phyloP scores from a whole-genome alignment of 2,888 invertebrate species.

The Pristionchus arcanus region DNA sequence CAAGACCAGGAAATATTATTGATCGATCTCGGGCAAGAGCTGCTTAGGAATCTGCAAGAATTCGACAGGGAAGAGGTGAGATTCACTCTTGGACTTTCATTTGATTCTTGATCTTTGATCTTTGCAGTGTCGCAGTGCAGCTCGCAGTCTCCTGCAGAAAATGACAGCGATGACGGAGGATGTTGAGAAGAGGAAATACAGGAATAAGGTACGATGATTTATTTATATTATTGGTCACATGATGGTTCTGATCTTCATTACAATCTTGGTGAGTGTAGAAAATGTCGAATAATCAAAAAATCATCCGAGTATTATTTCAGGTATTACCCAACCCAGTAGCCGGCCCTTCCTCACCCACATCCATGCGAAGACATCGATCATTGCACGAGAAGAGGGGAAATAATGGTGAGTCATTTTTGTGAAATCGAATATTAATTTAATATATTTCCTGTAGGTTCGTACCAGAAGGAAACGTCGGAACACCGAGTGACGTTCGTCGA shows the following conservation, averaged over 20 bases:
- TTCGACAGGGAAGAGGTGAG: slow-evolving; percentile 18
- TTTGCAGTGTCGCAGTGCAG: slow-evolving; percentile 26
- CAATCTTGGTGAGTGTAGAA: no score
- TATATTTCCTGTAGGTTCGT: neutral
- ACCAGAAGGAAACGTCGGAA: slow-evolving; percentile 38
- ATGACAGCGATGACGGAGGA: slow-evolving; percentile 44
- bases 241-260: no score
- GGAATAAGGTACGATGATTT: slow-evolving; percentile 31
- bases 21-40: neutral
- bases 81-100: no score
- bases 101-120: slow-evolving; percentile 16
- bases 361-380: slow-evolving; percentile 39
- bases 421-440: neutral
- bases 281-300: no score
- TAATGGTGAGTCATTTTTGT: neutral
- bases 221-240: no score
- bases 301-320: no score
- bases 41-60: slow-evolving; percentile 3
- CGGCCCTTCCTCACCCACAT: neutral
- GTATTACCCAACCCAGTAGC: neutral
- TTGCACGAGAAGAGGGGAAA: slow-evolving; percentile 32
- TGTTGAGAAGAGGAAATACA: slow-evolving; percentile 20
- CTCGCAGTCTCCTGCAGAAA: slow-evolving; percentile 8
- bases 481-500: slow-evolving; percentile 26
- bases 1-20: neutral